Percentiles rank a stretch among this genome's conserved stretches.
phyloP scores from a whole-genome alignment of 2,888 invertebrate species.

The Yponomeuta plumbellus region DNA sequence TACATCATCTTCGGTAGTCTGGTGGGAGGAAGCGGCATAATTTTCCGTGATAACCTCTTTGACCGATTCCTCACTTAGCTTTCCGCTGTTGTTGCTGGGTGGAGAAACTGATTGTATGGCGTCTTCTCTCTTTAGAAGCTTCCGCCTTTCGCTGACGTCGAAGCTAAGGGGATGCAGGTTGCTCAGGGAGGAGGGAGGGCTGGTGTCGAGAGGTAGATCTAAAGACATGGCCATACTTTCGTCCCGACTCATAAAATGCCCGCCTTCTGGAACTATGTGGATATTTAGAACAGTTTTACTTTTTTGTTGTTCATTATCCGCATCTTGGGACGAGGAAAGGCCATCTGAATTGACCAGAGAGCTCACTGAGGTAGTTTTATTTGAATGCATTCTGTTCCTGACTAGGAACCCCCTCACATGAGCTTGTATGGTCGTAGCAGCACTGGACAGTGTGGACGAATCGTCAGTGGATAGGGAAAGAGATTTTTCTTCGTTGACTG shows the following conservation, averaged over 20 bases:
- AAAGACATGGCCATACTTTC: slow-evolving; percentile 62
- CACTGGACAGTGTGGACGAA: slow-evolving; percentile 66
- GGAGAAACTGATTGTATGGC: slow-evolving; percentile 71
- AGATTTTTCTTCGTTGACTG: slow-evolving; percentile 72
- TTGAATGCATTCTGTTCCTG: slow-evolving; percentile 66
- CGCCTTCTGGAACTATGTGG: slow-evolving; percentile 62
- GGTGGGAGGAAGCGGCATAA: slow-evolving; percentile 27
- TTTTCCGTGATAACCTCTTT: slow-evolving; percentile 33
- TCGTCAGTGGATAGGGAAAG: slow-evolving; percentile 69
- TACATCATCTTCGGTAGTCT: neutral
- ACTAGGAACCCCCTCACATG: slow-evolving; percentile 82
- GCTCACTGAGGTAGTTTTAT: slow-evolving; percentile 55
- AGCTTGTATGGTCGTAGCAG: slow-evolving; percentile 81
- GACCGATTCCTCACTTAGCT: slow-evolving; percentile 63
- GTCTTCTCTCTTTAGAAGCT: slow-evolving; percentile 68
- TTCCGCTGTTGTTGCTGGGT: slow-evolving; percentile 64
- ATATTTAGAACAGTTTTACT: slow-evolving; percentile 65
- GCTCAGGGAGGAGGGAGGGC: slow-evolving; percentile 38
- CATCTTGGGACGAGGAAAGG: slow-evolving; percentile 49
- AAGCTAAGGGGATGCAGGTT: slow-evolving; percentile 63
- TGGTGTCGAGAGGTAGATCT: slow-evolving; percentile 61
- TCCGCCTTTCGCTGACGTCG: slow-evolving; percentile 61
- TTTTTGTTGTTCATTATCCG: slow-evolving; percentile 46
- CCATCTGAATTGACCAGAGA: slow-evolving; percentile 56
- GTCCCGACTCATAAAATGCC: slow-evolving; percentile 57